Base-by-base conservation (phyloP, 2,888 invertebrate species). In the Nudaria mundana region DNA sequence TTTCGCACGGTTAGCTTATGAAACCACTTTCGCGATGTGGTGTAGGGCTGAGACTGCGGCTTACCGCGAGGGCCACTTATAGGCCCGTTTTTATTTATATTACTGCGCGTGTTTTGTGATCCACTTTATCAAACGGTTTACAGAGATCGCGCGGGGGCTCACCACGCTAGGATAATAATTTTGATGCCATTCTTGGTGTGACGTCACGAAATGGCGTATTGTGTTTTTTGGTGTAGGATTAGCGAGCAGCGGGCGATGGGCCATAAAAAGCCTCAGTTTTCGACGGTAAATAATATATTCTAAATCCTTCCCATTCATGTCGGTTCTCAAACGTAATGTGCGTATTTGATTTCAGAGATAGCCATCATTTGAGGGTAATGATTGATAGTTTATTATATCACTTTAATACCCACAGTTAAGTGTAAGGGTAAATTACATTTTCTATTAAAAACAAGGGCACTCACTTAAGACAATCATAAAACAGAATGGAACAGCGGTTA, bases 1-100 rank as follows among this genome's bases (percentile, higher is more conserved):
- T 86, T 85, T 86, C 86, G 87, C 87, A 86, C 86, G 87, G 85
- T 84, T 86, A 81, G 81, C 75, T 81, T 77, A 79, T 80, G 82
- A 81, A 81, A 79, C 81, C 80, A 80, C 83, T 83, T 75, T 76
- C 68, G 71, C 70, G 69, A 59, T 59, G 49, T 43, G 43, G 59
- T 52, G 58, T 54, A 41, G 59, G 60, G 59, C 64, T 49, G 66
- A 58, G 67, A 66, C 71, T 64, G 53, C 49, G 73, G 81, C 78
- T 76, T 78, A 83, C 85, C 82, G 76, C 85, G 76, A 86, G 83
- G 83, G 74, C 80, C 82, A 76, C 84, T 86, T 78, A 71, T 77
- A 73, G 76, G 75, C 71, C 76, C 77, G 69, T 69, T 81, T 78
- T 80, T 82, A 85, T 86, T 84, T 85, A 84, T 84, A 81, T 80